Conservation (phyloP, 2,888 invertebrate species). For the Drosophila silvestris region DNA sequence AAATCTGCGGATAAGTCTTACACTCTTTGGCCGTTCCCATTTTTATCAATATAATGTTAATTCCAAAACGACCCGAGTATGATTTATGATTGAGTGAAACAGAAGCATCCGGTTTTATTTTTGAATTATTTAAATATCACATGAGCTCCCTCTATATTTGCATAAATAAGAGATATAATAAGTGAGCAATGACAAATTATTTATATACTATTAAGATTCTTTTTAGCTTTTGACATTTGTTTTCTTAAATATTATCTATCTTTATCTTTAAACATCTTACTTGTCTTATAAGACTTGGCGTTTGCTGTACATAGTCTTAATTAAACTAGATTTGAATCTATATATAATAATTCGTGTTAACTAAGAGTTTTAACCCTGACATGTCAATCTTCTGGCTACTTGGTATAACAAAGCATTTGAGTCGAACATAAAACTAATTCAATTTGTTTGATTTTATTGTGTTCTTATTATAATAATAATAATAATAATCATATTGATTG, state of each 20-base stretch:
- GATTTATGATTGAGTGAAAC: neutral
- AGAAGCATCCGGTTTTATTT: neutral
- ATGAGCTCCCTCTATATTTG: neutral
- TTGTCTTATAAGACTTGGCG: neutral
- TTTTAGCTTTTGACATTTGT: neutral
- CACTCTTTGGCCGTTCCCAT: neutral
- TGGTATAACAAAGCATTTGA: neutral
- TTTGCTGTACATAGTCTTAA: neutral
- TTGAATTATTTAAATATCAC: neutral
- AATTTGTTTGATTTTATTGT: constrained; percentile 10
- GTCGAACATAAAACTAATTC: neutral
- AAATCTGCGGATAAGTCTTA: neutral
- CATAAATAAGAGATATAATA: neutral
- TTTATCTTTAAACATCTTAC: neutral
- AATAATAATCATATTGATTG: neutral
- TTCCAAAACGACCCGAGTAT: neutral
- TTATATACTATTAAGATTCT: neutral
- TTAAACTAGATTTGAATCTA: neutral
- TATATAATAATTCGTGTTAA: neutral
- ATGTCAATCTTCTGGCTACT: neutral
- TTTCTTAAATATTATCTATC: neutral
- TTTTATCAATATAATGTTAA: neutral
- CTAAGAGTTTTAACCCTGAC: neutral
- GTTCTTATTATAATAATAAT: constrained; percentile 14
- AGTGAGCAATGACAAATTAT: neutral